Evolutionary conservation across 2,888 invertebrate genomes (phyloP), one percentile per base, ranked within the genome.

Genomic region (Limnephilus lunatus): DNA sequence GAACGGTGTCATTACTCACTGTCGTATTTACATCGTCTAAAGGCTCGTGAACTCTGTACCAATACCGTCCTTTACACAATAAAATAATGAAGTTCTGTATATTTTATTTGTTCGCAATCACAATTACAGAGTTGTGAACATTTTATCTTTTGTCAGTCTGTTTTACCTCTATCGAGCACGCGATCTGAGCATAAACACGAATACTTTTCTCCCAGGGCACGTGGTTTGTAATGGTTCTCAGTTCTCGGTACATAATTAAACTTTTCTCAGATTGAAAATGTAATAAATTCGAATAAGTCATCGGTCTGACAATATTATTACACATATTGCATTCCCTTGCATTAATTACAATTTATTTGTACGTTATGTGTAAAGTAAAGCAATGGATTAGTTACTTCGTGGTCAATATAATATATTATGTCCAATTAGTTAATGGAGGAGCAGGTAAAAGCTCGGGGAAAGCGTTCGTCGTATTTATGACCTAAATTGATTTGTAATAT

Each of bases 121-220:
- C 68, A 68, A 68, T 25, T 25, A 32, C 83, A 83, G 35, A 83
- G 83, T 35, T 83, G 83, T 83, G 83, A 83, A 83, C 83, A 83
- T 39, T 35, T 83, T 83, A 83, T 83, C 83, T 35, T 35, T 83
- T 44, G n/a, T 86, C 86, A 25, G 86, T n/a, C 44, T 86, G 44
- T n/a, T 86, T 44, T 48, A 44, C 86, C 12, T 83, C 32, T n/a
- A 30, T 12, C 39, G 14, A n/a, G n/a, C 86, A 48, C 86, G 86
- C 86, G 44, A 86, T 44, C 35, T 25, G 39, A 30, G 14, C n/a
- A 15, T n/a, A 15, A 44, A 44, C 86, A 86, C 86, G 86, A 86
- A 86, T 15, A 35, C 48, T 39, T n/a, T 11, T 86, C 86, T 86
- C 86, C 83, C 35, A 9, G 32, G 83, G 83, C 83, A 35, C 35